Evolutionary conservation across 2,888 invertebrate species (phyloP).

Genomic region (Leptinotarsa juncta): DNA sequence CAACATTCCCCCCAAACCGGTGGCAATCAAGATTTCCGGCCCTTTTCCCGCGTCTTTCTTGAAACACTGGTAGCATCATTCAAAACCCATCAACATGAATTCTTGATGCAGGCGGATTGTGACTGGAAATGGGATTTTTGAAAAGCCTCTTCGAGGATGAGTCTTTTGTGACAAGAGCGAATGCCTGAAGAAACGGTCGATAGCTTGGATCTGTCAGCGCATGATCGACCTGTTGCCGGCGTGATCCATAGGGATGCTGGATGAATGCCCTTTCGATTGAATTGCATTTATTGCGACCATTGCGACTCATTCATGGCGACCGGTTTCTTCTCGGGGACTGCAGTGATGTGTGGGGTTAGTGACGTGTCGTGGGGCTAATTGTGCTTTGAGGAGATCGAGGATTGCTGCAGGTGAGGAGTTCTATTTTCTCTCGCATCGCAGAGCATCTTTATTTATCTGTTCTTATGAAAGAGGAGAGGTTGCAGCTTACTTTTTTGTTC

Average conservation of each 20-base stretch:
- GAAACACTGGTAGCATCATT: neutral
- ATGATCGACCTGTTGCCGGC: slow-evolving; percentile 26
- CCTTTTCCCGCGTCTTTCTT: neutral
- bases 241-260: slow-evolving; percentile 43
- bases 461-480: neutral
- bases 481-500: neutral
- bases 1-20: neutral
- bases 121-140: slow-evolving; percentile 45
- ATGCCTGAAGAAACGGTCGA: slow-evolving; percentile 38
- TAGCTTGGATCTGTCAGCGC: slow-evolving; percentile 27
- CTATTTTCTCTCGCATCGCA: neutral
- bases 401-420: neutral
- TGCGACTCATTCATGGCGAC: slow-evolving; percentile 13
- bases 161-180: slow-evolving; percentile 12
- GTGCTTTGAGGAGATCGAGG: neutral
- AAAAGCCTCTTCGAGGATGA: neutral
- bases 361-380: slow-evolving; percentile 8
- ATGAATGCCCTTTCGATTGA: slow-evolving; percentile 37
- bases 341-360: slow-evolving; percentile 11
- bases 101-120: slow-evolving; percentile 47
- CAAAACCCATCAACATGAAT: slow-evolving; percentile 43
- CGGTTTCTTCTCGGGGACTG: slow-evolving; percentile 8
- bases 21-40: neutral
- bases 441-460: neutral
- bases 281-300: slow-evolving; percentile 34